Evolutionary conservation across 1,140 invertebrate genomes (phyloP), one percentile per base, ranked within the genome.

Genomic region (Camponotus pennsylvanicus): DNA sequence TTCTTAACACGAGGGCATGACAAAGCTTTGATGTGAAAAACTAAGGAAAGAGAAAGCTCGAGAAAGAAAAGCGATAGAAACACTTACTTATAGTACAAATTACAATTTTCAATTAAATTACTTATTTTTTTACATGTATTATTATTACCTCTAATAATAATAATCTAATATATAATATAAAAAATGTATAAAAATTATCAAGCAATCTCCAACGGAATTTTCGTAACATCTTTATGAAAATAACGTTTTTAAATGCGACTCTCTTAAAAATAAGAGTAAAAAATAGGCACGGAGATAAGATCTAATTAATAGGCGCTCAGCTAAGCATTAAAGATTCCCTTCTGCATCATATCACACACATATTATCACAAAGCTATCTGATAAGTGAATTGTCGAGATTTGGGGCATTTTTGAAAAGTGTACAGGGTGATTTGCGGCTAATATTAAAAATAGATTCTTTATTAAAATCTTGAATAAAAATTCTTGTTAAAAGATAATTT

Each of bases 281-380:
- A 49, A 27, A 27, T 11, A 49, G 40, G 52, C 27, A 21, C 27
- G 27, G 7, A 73, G 79, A 73, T 82, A 82, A 73, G 37, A 82
- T 82, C 67, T 73, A 82, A 82, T 59, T 82, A 82, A 82, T 82
- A 69, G 55, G 40, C 40, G 27, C 79, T 21, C 55, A 7, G 37
- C 40, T 73, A 73, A 82, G 79, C 79, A 61, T 82, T 82, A 82
- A 59, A 82, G 66, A 82, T 73, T 71, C 67, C 37, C 78, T 40
- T 71, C 52, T 52, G 66, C 78, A 52, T 82, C 79, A 61, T 82
- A 82, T 73, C 55, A 37, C 40, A 61, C 67, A 45, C 52, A 52
- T 27, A 27, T 69, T 80, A 80, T 40, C 66, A 80, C 37, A 55
- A 80, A 80, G 21, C 42, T 82, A 61, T 71, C 52, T 18, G 79